Conservation (phyloP, 1,140 invertebrate genomes). For the Drosophila busckii region DNA sequence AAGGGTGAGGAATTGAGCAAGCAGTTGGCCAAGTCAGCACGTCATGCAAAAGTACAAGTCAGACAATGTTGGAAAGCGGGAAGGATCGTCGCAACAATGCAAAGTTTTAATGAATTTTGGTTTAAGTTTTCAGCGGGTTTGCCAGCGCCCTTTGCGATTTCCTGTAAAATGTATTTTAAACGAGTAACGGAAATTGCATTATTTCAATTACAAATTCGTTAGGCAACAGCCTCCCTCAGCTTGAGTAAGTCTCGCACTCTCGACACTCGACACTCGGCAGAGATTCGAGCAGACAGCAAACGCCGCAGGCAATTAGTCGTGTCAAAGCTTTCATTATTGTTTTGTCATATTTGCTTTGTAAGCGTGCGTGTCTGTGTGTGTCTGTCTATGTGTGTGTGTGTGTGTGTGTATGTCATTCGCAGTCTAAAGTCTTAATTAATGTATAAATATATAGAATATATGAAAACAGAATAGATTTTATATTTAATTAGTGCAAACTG, state of each 20-base stretch:
- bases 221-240: conserved; percentile 19
- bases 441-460: conserved; percentile 60
- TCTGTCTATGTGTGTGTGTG: conserved; percentile 6
- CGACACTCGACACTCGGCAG: conserved; percentile 12
- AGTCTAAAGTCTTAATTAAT: conserved; percentile 75
- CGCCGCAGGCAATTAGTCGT: conserved; percentile 75
- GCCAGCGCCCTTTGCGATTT: conserved; percentile 65
- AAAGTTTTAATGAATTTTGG: conserved; percentile 77
- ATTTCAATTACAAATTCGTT: conserved; percentile 76
- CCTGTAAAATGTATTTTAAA: conserved; percentile 74
- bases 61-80: conserved; percentile 5
- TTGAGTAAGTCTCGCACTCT: too few relatives aligned
- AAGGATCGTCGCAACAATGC: conserved; percentile 53
- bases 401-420: conserved; percentile 46
- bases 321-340: conserved; percentile 77
- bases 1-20: too few relatives aligned
- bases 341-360: conserved; percentile 70
- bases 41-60: conserved; percentile 35
- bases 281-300: conserved; percentile 66
- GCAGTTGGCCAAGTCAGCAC: conserved; percentile 33
- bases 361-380: conserved; percentile 2
- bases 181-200: conserved; percentile 76
- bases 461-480: conserved; percentile 68
- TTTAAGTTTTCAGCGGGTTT: conserved; percentile 69
- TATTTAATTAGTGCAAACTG: conserved; percentile 63